A percentile compares a stretch with the other conserved stretches of the same genome.
Evolutionary conservation across 2,113 vertebrate species (phyloP).

Genomic region (Rhynchomys soricoides): DNA sequence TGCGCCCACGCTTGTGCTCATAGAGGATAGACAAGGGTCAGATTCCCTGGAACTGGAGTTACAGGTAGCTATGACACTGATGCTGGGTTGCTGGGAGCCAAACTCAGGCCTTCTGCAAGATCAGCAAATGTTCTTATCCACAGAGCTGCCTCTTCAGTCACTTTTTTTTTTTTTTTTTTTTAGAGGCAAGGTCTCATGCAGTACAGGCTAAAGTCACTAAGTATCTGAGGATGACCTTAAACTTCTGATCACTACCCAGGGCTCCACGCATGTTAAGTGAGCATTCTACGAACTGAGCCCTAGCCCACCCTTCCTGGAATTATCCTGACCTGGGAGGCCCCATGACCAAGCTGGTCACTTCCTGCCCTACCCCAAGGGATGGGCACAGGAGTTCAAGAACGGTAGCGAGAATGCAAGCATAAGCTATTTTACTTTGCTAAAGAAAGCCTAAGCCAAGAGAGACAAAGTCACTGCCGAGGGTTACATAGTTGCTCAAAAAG

Average conservation of each 20-base stretch:
- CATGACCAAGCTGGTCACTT: constrained; percentile 24
- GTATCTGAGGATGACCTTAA: background rate
- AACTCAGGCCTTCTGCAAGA: no score
- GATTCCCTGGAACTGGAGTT: background rate
- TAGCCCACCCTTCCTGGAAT: constrained; percentile 39
- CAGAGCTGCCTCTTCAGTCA: background rate
- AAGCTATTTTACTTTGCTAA: background rate
- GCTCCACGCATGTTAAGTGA: background rate
- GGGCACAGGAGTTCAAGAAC: background rate
- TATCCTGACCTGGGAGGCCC: constrained; percentile 61
- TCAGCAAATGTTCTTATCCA: background rate
- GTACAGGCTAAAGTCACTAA: background rate
- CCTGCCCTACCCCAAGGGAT: constrained; percentile 34
- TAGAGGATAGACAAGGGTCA: background rate
- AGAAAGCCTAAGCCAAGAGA: background rate
- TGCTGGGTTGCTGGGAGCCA: background rate
- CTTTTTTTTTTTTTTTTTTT: background rate
- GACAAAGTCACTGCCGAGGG: background rate
- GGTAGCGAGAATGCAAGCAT: background rate
- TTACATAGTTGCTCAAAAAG: background rate
- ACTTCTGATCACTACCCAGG: background rate
- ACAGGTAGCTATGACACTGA: background rate
- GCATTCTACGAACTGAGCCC: background rate
- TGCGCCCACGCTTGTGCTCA: background rate
- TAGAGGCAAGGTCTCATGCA: background rate